Base-by-base conservation (phyloP, 2,113 vertebrate genomes). In the Paedocypris sp. region DNA sequence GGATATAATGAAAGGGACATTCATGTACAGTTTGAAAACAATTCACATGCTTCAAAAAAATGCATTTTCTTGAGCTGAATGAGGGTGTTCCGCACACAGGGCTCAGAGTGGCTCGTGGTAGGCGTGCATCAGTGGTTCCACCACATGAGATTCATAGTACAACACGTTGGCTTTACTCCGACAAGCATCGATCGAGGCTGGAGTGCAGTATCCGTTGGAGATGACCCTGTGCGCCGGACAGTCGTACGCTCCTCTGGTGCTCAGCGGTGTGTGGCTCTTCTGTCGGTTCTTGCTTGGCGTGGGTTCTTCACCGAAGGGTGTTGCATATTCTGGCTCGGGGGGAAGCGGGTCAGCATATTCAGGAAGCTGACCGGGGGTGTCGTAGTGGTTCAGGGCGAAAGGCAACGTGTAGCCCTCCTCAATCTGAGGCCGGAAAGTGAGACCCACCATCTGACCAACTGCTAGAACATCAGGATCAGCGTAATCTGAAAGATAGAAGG, bases 281-380 rank as follows among this genome's bases (percentile, higher is more conserved):
- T 12, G 51, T 42, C 0, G 18, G 36, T 41, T 16, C n/a, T 65
- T 48, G 1, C 15, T 22, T 38, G 67, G 16, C 0, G 47, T 23
- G 1, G 51, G 47, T 49, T 67, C 82, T 11, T 92, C 90, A 0
- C 61, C 22, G 69, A 92, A 90, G 0, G 90, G 90, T 0, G 83
- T 90, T 43, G 90, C 90, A 0, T 92, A 92, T 60, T 92, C 89
- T 0, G 89, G 88, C 72, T 91, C 89, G 0, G 82, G 83, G 0
- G 81, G 85, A 60, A 91, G 79, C 0, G 89, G 90, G 66, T 90
- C 85, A 0, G 88, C 84, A 0, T 92, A 91, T 53, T 90, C 87
- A 0, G 89, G 86, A 15, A 82, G 51, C 41, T 71, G 73, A 2
- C 81, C 83, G 0, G 89, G 89, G 1, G 83, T 72, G 10, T 86